Conservation (phyloP, 2,113 vertebrate genomes). For the Myiopsitta monachus region DNA sequence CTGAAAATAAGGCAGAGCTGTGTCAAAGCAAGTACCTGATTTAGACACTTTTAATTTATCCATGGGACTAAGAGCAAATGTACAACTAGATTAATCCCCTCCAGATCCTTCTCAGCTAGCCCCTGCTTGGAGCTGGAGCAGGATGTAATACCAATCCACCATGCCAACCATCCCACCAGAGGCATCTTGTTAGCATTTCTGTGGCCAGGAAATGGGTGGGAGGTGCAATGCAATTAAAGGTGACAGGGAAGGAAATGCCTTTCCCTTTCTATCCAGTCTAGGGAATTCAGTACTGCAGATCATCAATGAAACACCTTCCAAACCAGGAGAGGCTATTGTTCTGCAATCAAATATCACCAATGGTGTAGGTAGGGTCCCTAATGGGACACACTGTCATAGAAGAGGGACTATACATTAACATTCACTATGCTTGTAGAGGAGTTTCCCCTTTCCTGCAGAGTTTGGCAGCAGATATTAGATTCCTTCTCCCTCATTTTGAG, state of each 20-base stretch:
- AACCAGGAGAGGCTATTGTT: not conserved
- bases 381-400: not conserved
- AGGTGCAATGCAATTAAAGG: not conserved
- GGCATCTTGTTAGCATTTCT: not conserved
- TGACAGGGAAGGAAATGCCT: not conserved
- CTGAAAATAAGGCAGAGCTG: not conserved
- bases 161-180: not conserved
- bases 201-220: not conserved
- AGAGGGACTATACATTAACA: not conserved
- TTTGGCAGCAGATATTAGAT: not conserved
- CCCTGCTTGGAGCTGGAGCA: not conserved
- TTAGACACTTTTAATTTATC: not conserved
- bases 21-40: not conserved
- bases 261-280: not conserved
- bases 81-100: not conserved
- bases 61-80: not conserved
- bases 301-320: not conserved
- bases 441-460: not conserved
- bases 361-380: not conserved
- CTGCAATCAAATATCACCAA: not conserved
- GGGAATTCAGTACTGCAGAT: not conserved
- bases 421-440: not conserved
- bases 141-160: not conserved
- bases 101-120: not conserved
- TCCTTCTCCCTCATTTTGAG: slow-evolving; percentile 2